A percentile compares a stretch with the other conserved stretches of the same genome.
These are phyloP conservation scores for Poecilia velifera DNA, from an alignment of 2,797 vertebrate genomes.

Conservation along the genomic window DNA sequence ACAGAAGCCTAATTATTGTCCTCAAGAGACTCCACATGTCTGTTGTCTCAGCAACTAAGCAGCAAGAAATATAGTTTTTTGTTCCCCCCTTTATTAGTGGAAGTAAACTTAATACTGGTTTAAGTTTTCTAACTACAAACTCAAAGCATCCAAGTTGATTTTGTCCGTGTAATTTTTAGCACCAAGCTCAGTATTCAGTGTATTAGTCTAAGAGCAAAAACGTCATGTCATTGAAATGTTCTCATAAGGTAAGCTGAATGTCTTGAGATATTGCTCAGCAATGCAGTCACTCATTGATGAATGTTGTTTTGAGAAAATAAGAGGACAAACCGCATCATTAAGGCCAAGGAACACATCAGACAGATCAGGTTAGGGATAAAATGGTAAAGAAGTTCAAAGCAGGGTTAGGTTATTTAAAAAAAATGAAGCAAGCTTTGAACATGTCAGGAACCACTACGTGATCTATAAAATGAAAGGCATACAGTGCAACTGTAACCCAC, in stretches of 20 bases:
- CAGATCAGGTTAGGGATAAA: neutral
- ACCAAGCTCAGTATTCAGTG: neutral
- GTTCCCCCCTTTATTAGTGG: slow-evolving; percentile 21
- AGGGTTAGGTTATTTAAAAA: neutral
- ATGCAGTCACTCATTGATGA: no score
- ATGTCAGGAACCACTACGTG: neutral
- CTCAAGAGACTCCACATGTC: slow-evolving; percentile 45
- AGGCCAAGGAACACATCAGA: neutral
- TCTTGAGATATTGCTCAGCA: neutral
- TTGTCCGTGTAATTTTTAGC: neutral
- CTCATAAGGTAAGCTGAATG: no score
- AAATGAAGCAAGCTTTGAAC: neutral
- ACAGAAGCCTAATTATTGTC: slow-evolving; percentile 51
- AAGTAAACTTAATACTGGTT: slow-evolving; percentile 17
- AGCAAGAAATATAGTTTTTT: slow-evolving; percentile 34
- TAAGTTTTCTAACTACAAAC: slow-evolving; percentile 6
- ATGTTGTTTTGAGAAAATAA: neutral
- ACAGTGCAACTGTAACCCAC: neutral
- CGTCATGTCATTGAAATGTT: neutral
- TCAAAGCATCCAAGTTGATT: neutral
- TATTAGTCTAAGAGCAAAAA: neutral
- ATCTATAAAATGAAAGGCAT: neutral
- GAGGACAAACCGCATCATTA: neutral
- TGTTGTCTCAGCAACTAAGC: slow-evolving; percentile 44
- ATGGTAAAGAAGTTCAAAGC: neutral